Evolutionary conservation across 1,140 invertebrate genomes (phyloP).

Genomic region (Neotoxoptera formosana): DNA sequence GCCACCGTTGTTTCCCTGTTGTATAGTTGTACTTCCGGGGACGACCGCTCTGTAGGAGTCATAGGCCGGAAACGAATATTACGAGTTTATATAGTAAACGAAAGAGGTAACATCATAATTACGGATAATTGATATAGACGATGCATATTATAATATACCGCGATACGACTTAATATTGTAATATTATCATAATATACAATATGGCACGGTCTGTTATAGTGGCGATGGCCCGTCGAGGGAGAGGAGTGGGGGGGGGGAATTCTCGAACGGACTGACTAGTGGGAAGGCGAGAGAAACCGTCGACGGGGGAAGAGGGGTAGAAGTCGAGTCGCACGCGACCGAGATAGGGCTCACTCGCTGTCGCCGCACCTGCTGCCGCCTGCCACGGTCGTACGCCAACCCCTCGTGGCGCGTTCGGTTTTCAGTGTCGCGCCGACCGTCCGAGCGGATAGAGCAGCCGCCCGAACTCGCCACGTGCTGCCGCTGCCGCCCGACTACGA

Average conservation of each 20-base stretch:
- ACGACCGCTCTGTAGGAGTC: not conserved
- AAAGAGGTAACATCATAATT: too few species aligned
- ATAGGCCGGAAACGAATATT: not conserved
- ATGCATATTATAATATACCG: not conserved
- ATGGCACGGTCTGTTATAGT: not conserved
- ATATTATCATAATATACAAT: too few species aligned
- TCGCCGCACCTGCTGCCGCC: not conserved
- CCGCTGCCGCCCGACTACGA: not conserved
- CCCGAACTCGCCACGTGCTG: not conserved
- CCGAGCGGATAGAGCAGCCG: not conserved
- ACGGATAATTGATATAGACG: not conserved
- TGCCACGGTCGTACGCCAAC: not conserved
- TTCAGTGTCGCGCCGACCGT: constrained; percentile 52
- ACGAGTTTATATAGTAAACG: not conserved
- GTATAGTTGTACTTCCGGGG: not conserved
- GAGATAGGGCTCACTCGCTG: constrained; percentile 25
- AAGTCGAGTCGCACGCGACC: constrained; percentile 13
- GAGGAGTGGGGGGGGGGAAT: not conserved
- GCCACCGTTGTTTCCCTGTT: not conserved
- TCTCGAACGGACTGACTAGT: not conserved
- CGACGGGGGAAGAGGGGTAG: not conserved
- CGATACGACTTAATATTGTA: not conserved
- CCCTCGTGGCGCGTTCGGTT: constrained; percentile 12
- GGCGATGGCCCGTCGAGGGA: not conserved
- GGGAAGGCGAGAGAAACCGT: not conserved